Evolutionary conservation across 2,113 vertebrate species (phyloP).

Genomic region (Nymphicus hollandicus): DNA sequence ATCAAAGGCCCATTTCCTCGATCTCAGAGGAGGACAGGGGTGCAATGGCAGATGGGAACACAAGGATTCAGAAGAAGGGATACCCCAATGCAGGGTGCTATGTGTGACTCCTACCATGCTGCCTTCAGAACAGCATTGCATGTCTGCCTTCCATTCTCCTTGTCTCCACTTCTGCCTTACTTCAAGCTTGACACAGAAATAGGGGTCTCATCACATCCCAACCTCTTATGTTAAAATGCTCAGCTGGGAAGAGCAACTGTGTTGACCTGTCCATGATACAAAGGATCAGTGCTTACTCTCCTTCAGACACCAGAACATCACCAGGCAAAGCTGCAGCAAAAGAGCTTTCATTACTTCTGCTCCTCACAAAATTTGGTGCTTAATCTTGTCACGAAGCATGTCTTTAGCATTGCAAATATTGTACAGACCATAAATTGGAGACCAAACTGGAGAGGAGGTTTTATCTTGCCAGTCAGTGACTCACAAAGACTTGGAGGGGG

Average conservation of each 20-base stretch:
- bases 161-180: not conserved
- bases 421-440: slow-evolving; percentile 4
- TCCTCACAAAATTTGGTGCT: not conserved
- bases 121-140: not conserved
- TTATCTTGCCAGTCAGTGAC: slow-evolving; percentile 48
- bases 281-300: not conserved
- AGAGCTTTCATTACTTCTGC: not conserved
- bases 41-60: not conserved
- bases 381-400: not conserved
- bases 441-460: not conserved
- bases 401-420: not conserved
- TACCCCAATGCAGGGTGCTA: not conserved
- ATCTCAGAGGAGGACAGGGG: not conserved
- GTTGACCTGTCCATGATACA: rapidly evolving
- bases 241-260: not conserved
- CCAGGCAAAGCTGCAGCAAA: not conserved
- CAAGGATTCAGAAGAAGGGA: not conserved
- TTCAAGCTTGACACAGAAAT: not conserved
- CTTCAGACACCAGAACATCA: not conserved
- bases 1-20: not conserved
- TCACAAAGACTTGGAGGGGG: slow-evolving; percentile 25
- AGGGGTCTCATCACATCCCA: not conserved
- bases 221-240: not conserved
- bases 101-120: not conserved
- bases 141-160: not conserved